phyloP scores from a whole-genome alignment of 2,113 vertebrate species.

The Cinclus mexicanus region DNA sequence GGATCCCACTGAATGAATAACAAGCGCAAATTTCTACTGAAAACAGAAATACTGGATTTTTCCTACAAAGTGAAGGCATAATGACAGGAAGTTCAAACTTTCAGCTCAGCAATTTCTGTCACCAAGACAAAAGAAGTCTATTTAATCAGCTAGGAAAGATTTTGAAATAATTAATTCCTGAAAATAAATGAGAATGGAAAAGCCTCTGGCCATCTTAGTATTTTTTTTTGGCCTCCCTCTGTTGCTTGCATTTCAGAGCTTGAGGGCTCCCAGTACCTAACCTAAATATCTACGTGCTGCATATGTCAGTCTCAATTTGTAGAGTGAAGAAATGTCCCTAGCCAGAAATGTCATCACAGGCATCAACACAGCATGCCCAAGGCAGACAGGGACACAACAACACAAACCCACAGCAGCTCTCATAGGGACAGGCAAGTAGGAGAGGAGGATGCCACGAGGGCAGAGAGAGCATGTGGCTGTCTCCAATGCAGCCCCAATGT shows the following conservation, averaged over 20 bases:
- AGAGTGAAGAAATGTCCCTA: background rate
- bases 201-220: background rate
- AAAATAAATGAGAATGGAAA: background rate
- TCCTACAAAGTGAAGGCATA: background rate
- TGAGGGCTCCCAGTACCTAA: background rate
- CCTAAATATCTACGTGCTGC: background rate
- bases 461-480: background rate
- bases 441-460: accelerated
- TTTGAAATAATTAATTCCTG: slow-evolving; percentile 14
- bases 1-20: background rate
- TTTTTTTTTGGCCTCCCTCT: background rate
- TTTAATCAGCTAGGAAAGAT: background rate
- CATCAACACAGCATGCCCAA: background rate
- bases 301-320: background rate
- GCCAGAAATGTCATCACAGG: background rate
- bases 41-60: background rate
- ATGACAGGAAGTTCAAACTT: background rate
- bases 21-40: background rate
- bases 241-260: background rate
- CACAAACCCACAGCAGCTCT: accelerated
- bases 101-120: background rate
- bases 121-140: slow-evolving; percentile 11
- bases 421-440: background rate
- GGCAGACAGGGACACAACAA: background rate
- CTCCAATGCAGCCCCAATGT: accelerated